Evolutionary conservation across 2,113 vertebrate genomes (phyloP), one percentile per base, ranked within the genome.

Genomic region (Dolichallabes microphthalmus): DNA sequence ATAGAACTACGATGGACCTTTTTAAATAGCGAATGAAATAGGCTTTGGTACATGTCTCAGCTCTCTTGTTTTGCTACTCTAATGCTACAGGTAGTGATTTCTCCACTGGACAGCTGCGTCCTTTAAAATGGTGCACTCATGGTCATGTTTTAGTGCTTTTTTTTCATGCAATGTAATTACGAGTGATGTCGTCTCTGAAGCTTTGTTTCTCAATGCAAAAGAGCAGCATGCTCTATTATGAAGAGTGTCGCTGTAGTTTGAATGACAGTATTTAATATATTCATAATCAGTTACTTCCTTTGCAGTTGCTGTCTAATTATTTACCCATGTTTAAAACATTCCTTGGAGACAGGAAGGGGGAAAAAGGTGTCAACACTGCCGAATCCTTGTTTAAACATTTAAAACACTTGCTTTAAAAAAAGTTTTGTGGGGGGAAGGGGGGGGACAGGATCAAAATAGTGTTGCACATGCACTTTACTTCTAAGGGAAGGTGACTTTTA

Each of bases 41-140:
- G 90, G 89, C 90, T 90, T 91, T 90, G 91, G 90, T 91, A 91
- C 88, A 89, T 89, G 89, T 90, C 39, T 88, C 88, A 82, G 88
- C 88, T 87, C 76, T 87, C 80, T 80, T 82, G 50, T 84, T 84
- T 74, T 52, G 30, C 69, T 85, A 81, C 87, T 89, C 84, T 90
- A 93, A 92, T 92, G 94, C 94, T 95, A 94, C 94, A 94, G 92
- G 91, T 95, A 94, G 91, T 88, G 92, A 90, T 93, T 94, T 92
- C 91, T 94, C 93, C 95, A 94, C 94, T 91, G 93, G 94, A 94
- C 96, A 93, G 92, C 91, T 92, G 92, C 92, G 94, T 95, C 91
- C 92, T 92, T 90, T 95, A 91, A 81, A 87, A 91, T 88, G 93
- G 93, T 93, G 94, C 95, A 95, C 95, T 95, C 93, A 92, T 86